These are phyloP conservation scores for Carposina sasakii DNA, from an alignment of 1,140 invertebrate species.

Conservation along the genomic window DNA sequence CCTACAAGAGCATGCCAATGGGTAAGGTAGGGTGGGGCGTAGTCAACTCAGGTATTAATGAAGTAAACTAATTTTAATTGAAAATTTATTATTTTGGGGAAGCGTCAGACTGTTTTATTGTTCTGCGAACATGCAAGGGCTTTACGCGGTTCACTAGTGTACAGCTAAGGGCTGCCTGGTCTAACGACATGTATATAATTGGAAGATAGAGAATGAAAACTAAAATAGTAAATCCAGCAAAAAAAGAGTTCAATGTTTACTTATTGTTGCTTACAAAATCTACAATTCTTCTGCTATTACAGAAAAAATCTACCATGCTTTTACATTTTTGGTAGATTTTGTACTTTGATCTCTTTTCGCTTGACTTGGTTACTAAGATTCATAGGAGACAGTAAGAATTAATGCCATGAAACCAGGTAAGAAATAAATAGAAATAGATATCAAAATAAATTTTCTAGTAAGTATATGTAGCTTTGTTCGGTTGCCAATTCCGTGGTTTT, in stretches of 20 bases:
- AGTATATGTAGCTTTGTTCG: slow-evolving; percentile 45
- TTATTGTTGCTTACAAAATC: too few species aligned
- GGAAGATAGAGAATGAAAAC: slow-evolving; percentile 21
- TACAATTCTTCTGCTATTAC: too few species aligned
- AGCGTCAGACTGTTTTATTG: slow-evolving; percentile 59
- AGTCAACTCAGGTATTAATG: slow-evolving; percentile 48
- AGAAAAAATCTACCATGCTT: too few species aligned
- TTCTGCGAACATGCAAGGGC: slow-evolving; percentile 50
- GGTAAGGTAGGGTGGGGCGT: slow-evolving; percentile 39
- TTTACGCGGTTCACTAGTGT: slow-evolving; percentile 38
- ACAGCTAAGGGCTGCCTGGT: slow-evolving; percentile 35
- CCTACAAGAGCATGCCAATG: slow-evolving; percentile 64
- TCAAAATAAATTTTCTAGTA: slow-evolving; percentile 47
- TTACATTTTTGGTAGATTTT: too few species aligned
- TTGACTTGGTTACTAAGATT: too few species aligned
- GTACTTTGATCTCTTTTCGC: too few species aligned
- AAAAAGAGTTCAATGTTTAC: too few species aligned
- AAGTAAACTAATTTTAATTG: slow-evolving; percentile 34
- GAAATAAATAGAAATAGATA: slow-evolving; percentile 25
- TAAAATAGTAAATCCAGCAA: too few species aligned
- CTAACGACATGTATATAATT: slow-evolving; percentile 42
- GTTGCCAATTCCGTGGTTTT: slow-evolving; percentile 43
- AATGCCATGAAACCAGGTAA: slow-evolving; percentile 54
- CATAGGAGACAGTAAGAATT: too few species aligned
- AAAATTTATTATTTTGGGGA: slow-evolving; percentile 36